A percentile compares a stretch with the other conserved stretches of the same genome.
Evolutionary conservation across 2,888 invertebrate species (phyloP).

Genomic region (Octonoba sinensis): DNA sequence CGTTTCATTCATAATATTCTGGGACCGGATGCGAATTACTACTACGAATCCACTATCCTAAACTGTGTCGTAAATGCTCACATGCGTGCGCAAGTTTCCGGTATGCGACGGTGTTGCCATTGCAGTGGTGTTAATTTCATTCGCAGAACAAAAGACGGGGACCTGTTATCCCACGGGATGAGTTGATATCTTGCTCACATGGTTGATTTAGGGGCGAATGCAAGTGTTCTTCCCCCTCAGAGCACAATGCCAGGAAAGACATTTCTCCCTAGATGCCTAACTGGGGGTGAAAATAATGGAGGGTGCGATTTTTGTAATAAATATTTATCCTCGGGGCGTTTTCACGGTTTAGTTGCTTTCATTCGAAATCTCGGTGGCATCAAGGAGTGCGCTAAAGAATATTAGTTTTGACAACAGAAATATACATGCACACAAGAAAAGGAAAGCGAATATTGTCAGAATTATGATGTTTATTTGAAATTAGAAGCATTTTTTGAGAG

Average conservation of each 20-base stretch:
- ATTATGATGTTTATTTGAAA: too few relatives aligned
- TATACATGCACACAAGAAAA: too few relatives aligned
- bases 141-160: conserved; percentile 27
- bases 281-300: conserved; percentile 1
- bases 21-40: conserved; percentile 59
- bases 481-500: too few relatives aligned
- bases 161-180: conserved; percentile 11
- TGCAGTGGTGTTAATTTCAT: conserved; percentile 56
- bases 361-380: too few relatives aligned
- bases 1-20: conserved; percentile 56
- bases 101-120: conserved; percentile 42
- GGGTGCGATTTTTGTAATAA: too few relatives aligned
- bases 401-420: too few relatives aligned
- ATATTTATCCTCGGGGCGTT: too few relatives aligned
- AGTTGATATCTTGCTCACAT: conserved; percentile 34
- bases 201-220: conserved; percentile 23
- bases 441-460: too few relatives aligned
- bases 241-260: conserved; percentile 26
- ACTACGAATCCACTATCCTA: conserved; percentile 16
- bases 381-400: too few relatives aligned
- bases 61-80: not conserved
- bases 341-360: too few relatives aligned
- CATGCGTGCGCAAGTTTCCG: conserved; percentile 53
- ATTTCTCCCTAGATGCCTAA: conserved; percentile 8
- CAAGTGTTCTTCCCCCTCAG: not conserved